Evolutionary conservation across 2,113 vertebrate species (phyloP).

Genomic region (Recurvirostra avosetta): DNA sequence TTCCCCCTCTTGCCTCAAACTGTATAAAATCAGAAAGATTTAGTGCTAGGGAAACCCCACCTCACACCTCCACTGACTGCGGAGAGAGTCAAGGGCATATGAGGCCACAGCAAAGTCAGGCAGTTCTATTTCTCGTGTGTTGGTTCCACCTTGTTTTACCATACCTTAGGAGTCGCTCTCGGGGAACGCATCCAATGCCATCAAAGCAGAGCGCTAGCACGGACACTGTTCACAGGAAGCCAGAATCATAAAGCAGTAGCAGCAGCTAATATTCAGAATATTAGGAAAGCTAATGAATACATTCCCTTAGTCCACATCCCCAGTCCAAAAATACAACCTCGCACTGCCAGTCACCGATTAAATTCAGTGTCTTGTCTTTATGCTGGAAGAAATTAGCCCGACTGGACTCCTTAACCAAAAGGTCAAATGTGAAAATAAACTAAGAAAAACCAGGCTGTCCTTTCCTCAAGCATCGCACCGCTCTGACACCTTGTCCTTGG

Average conservation of each 20-base stretch:
- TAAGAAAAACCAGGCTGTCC: background rate
- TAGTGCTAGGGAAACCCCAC: constrained; percentile 1
- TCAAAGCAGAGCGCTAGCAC: background rate
- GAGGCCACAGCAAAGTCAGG: constrained; percentile 18
- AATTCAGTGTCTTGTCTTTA: background rate
- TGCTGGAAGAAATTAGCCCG: background rate
- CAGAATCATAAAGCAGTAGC: background rate
- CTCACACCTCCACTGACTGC: constrained; percentile 7
- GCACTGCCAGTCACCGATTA: background rate
- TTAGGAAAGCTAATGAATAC: background rate
- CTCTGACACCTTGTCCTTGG: background rate
- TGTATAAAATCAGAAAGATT: constrained; percentile 5
- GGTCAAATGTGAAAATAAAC: constrained; percentile 38
- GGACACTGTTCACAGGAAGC: background rate
- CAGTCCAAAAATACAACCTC: background rate
- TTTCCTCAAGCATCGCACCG: background rate
- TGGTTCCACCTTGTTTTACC: background rate
- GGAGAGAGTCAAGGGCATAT: background rate
- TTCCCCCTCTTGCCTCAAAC: constrained; percentile 8
- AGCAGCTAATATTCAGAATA: background rate
- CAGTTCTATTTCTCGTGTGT: background rate
- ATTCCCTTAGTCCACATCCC: background rate
- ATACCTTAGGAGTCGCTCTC: background rate
- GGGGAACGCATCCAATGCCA: background rate
- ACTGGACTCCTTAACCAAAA: background rate